phyloP scores from a whole-genome alignment of 2,888 invertebrate species.

The Conus canariensis region DNA sequence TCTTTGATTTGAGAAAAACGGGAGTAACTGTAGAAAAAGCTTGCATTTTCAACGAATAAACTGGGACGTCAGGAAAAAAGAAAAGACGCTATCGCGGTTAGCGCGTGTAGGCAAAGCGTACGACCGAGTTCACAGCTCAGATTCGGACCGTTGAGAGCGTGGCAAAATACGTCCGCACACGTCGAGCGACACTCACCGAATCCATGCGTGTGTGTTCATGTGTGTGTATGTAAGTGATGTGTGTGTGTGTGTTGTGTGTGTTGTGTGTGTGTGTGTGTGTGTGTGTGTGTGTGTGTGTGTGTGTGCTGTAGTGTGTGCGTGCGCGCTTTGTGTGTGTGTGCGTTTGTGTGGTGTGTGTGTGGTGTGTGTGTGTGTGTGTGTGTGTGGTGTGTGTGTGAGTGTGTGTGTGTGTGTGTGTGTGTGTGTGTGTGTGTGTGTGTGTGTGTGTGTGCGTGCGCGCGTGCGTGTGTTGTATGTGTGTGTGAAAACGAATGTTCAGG shows the following conservation, averaged over 20 bases:
- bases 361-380: background rate
- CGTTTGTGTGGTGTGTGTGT: too few relatives aligned
- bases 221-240: conserved; percentile 14
- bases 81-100: too few relatives aligned
- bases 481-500: background rate
- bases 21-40: too few relatives aligned
- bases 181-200: too few relatives aligned
- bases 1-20: too few relatives aligned
- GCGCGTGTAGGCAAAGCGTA: too few relatives aligned
- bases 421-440: background rate
- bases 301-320: background rate
- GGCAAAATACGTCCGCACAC: too few relatives aligned
- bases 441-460: background rate
- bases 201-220: conserved; percentile 6
- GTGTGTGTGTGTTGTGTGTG: conserved; percentile 16
- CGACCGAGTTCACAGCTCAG: too few relatives aligned
- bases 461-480: background rate
- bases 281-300: conserved; percentile 9
- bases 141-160: too few relatives aligned
- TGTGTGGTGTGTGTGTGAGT: background rate
- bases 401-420: background rate
- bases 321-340: background rate
- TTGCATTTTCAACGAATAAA: too few relatives aligned
- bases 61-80: too few relatives aligned
- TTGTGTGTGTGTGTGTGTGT: conserved; percentile 6